A percentile compares a stretch with the other conserved stretches of the same genome.
These are phyloP conservation scores for Podarcis lilfordi DNA, from an alignment of 2,797 vertebrate genomes.

Conservation along the genomic window DNA sequence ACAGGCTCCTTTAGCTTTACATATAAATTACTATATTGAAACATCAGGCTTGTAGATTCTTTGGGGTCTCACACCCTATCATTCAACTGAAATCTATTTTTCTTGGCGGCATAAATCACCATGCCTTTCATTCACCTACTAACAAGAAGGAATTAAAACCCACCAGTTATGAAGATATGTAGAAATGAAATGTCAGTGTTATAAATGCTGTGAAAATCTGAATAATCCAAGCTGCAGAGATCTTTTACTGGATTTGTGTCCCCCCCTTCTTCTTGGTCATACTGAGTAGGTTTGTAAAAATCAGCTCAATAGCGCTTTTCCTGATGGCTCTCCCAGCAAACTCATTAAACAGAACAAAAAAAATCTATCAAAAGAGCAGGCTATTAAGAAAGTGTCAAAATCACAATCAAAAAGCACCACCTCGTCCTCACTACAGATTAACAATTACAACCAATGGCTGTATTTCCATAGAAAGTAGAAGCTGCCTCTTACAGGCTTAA, in stretches of 20 bases:
- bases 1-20: conserved; percentile 30
- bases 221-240: conserved; percentile 48
- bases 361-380: conserved; percentile 15
- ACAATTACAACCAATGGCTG: not conserved
- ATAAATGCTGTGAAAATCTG: conserved; percentile 25
- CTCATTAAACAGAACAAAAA: conserved; percentile 42
- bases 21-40: conserved; percentile 37
- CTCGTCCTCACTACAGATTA: not conserved
- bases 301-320: conserved; percentile 43
- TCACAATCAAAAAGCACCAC: conserved; percentile 49
- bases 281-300: conserved; percentile 29
- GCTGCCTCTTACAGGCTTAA: not conserved
- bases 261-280: conserved; percentile 40
- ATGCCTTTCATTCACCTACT: conserved; percentile 41
- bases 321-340: conserved; percentile 38
- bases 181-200: conserved; percentile 42
- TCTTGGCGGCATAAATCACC: conserved; percentile 53
- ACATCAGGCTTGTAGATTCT: conserved; percentile 49
- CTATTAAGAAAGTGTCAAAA: conserved; percentile 47
- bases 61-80: conserved; percentile 49
- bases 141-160: conserved; percentile 27
- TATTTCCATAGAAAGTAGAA: conserved; percentile 5
- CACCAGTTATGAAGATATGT: conserved; percentile 16
- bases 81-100: conserved; percentile 50
- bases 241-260: conserved; percentile 30